Evolutionary conservation across 2,888 invertebrate genomes (phyloP), one percentile per base, ranked within the genome.

Genomic region (Lasius platythorax): DNA sequence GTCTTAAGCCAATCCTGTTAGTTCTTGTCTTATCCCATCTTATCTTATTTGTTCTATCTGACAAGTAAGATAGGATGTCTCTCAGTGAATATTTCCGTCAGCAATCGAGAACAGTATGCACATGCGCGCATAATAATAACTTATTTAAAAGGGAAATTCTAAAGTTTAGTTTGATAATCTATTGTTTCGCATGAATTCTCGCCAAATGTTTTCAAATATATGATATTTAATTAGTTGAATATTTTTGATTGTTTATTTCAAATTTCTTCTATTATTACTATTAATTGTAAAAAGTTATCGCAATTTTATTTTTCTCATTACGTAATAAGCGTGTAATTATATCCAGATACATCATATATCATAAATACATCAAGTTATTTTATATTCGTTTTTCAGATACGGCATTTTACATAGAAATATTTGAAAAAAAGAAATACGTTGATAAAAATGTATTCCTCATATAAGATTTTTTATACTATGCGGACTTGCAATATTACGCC

Each of bases 1-100:
- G 79, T 81, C 79, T 81, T 81, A 61, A 73, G 79, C 73, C 79
- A 73, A 81, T 73, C 72, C 73, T 81, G 79, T 79, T 79, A 79
- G 79, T 72, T 61, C 73, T 73, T 30, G 79, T 61, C 79, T 81
- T 61, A 81, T 68, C 68, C 61, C 73, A 37, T 81, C 79, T 81
- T 81, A 81, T 81, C 79, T 81, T 81, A 72, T 81, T 61, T 46
- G 73, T 58, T 81, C 46, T 73, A 81, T 73, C 79, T 46, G 46
- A 73, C 46, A 81, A 18, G 58, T 33, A 72, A 37, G 73, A 61
- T 23, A 61, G 61, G 73, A 73, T 61, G 58, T 30, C 43, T 61
- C 46, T 61, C 72, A 33, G 58, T 28, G 72, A 79, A 56, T 56
- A 70, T 23, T 73, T 81, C 37, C 56, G 33, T 23, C 46, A 61